Base-by-base conservation (phyloP, 2,888 invertebrate genomes). In the Atrina japonica region DNA sequence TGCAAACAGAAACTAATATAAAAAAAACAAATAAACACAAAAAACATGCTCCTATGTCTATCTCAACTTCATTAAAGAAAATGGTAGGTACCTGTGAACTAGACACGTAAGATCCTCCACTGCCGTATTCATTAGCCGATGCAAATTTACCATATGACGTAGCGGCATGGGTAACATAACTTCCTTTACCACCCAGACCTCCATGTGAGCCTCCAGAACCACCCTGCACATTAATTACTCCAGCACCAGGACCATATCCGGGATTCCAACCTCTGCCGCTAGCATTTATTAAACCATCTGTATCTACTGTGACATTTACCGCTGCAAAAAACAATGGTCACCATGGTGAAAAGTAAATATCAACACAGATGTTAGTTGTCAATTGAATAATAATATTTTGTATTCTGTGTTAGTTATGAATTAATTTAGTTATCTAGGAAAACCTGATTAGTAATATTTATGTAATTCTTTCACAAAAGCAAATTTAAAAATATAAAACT, bases 141-240 rank as follows among this genome's bases (percentile, higher is more conserved):
- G 67, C 63, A 1, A 78, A 52, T 50, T 77, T 75, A 23, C 76
- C 83, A 64, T 83, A 78, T 7, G 83, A 78, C 9, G 50, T 35
- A 9, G 60, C 35, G 1, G 84, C 65, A 41, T 61, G 29, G 3
- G 66, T 70, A 43, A 50, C 56, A 18, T 65, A 58, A 30, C 72
- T 70, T 7, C 84, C 84, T 9, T 35, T 49, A 1, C 84, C 84
- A n/a, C 84, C 85, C 6, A 83, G 66, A 45, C 85, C 85, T 27
- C 83, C 84, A 47, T 85, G 83, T 0, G 83, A 82, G 0, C 75
- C 85, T 16, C 85, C 85, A 14, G 80, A 77, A 11, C 82, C 79
- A 14, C 82, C 82, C 9, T 47, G 14, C 11, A 52, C 41, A 45
- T 69, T 43, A 9, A 50, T 43, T 9, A 78, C 40, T 1, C 83